These are phyloP conservation scores for Hippocampus zosterae DNA, from an alignment of 2,113 vertebrate species.

Conservation along the genomic window DNA sequence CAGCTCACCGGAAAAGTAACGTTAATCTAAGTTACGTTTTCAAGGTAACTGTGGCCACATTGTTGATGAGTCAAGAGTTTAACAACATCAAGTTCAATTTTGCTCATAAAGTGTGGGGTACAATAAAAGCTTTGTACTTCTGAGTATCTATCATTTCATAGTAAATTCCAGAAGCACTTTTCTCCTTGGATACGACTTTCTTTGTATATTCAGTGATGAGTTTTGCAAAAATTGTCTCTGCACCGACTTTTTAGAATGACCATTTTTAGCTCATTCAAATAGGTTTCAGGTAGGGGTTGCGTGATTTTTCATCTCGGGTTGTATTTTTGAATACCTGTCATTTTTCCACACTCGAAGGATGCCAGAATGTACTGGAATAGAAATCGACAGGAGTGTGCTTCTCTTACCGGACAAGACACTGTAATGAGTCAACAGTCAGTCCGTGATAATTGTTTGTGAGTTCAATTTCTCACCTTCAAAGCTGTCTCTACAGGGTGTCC, in stretches of 20 bases:
- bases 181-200: neutral
- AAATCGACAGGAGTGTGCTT: constrained; percentile 53
- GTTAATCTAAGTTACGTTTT: neutral
- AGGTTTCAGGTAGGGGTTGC: constrained; percentile 62
- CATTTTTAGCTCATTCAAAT: constrained; percentile 55
- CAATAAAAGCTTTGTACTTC: neutral
- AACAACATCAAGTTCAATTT: neutral
- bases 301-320: constrained; percentile 62
- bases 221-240: constrained; percentile 48
- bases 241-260: constrained; percentile 55
- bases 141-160: neutral
- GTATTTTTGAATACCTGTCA: constrained; percentile 65
- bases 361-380: constrained; percentile 21
- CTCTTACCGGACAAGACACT: constrained; percentile 45
- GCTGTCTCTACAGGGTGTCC: neutral
- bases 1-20: neutral
- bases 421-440: constrained; percentile 33
- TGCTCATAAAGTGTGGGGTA: neutral
- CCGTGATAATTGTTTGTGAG: constrained; percentile 40
- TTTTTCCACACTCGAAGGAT: constrained; percentile 44
- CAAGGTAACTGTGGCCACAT: neutral
- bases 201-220: neutral
- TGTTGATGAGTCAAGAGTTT: neutral
- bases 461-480: constrained; percentile 39
- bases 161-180: neutral